Evolutionary conservation across 2,888 invertebrate genomes (phyloP).

Genomic region (Harmothoe impar): DNA sequence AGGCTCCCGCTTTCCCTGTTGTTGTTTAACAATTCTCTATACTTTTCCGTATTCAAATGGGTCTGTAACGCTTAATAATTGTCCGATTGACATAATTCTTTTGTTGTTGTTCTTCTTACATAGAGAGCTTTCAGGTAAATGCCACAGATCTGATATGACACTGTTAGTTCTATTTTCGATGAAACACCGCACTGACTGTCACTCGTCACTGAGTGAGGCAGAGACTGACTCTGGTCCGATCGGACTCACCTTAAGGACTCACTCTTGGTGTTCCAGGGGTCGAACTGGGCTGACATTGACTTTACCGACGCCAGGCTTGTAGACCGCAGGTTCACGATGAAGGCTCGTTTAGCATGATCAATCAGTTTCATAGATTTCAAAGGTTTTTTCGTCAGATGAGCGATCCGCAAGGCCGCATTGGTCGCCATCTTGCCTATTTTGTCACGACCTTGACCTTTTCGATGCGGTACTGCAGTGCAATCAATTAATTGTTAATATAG

Average conservation of each 20-base stretch:
- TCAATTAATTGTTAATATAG: no score
- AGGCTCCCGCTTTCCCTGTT: no score
- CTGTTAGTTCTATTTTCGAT: no score
- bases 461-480: not conserved
- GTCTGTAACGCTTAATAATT: no score
- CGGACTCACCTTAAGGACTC: conserved; percentile 18
- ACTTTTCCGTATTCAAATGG: no score
- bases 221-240: not conserved
- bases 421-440: conserved; percentile 18
- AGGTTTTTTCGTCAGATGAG: not conserved
- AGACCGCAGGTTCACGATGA: not conserved
- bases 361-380: conserved; percentile 4
- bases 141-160: no score
- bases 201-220: no score
- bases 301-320: conserved; percentile 22
- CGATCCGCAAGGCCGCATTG: not conserved
- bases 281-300: not conserved
- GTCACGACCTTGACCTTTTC: conserved; percentile 38
- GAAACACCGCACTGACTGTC: no score
- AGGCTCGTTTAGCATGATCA: conserved; percentile 25
- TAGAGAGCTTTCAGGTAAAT: no score
- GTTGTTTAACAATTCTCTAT: no score
- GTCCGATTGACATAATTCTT: no score
- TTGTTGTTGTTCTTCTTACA: no score
- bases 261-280: not conserved